These are phyloP conservation scores for Acrobasis consociella DNA, from an alignment of 2,888 invertebrate genomes.

Conservation along the genomic window DNA sequence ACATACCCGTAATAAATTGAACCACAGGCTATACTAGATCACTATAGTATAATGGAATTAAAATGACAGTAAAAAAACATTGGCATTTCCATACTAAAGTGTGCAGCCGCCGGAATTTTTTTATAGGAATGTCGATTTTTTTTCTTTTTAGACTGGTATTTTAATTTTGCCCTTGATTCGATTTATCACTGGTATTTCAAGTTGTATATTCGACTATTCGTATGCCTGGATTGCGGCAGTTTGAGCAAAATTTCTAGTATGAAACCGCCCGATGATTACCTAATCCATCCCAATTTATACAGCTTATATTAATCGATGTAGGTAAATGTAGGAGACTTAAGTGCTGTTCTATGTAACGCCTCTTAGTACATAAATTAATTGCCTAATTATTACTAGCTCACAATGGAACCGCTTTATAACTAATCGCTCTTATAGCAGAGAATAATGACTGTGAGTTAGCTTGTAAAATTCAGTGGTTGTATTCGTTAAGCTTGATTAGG, in stretches of 20 bases:
- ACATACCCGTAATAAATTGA: too few relatives aligned
- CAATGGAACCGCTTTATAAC: conserved; percentile 13
- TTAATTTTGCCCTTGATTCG: too few relatives aligned
- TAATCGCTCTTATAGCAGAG: conserved; percentile 3
- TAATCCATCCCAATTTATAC: neutral
- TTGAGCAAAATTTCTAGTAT: neutral
- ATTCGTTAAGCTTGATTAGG: neutral
- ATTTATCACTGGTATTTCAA: too few relatives aligned
- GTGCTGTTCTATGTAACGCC: conserved; percentile 18
- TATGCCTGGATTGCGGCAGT: too few relatives aligned
- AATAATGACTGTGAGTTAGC: conserved; percentile 7
- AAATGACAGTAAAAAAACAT: too few relatives aligned
- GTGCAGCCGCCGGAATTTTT: too few relatives aligned
- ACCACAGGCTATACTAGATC: too few relatives aligned
- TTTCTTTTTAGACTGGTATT: too few relatives aligned
- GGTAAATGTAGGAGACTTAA: conserved; percentile 1
- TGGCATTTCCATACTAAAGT: too few relatives aligned
- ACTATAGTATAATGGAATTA: too few relatives aligned
- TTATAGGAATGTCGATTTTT: too few relatives aligned
- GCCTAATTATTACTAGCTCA: conserved; percentile 23
- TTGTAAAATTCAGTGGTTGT: neutral
- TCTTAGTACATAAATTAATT: conserved; percentile 21
- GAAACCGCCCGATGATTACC: neutral
- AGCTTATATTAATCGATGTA: conserved; percentile 4
- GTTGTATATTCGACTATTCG: too few relatives aligned